phyloP scores from a whole-genome alignment of 2,113 vertebrate genomes.

The Apteryx owenii region DNA sequence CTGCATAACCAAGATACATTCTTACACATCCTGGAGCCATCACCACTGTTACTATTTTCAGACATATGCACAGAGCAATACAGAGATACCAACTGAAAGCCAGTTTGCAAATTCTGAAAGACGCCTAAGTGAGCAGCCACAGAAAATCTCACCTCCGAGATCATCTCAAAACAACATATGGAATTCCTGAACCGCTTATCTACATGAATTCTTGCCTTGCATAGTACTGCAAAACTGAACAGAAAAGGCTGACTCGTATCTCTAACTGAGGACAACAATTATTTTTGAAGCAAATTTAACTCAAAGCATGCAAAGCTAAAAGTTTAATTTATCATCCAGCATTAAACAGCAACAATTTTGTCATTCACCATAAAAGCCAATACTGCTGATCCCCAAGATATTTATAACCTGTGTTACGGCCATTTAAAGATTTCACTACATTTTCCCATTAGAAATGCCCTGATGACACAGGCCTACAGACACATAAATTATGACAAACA shows the following conservation, averaged over 20 bases:
- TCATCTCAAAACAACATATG: not conserved
- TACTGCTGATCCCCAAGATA: not conserved
- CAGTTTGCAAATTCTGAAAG: not conserved
- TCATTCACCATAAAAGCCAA: not conserved
- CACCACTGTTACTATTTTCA: not conserved
- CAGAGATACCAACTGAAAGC: not conserved
- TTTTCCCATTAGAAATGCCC: not conserved
- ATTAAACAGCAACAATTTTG: not conserved
- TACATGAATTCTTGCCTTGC: not conserved
- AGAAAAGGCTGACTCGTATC: not conserved
- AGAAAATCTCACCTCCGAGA: not conserved
- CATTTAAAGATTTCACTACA: not conserved
- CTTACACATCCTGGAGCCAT: not conserved
- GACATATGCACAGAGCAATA: not conserved
- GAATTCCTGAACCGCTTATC: not conserved
- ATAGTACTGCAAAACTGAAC: not conserved
- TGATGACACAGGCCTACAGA: not conserved
- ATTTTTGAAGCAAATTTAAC: not conserved
- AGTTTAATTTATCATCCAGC: not conserved
- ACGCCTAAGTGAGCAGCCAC: not conserved
- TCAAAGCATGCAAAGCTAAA: not conserved
- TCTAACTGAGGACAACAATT: not conserved
- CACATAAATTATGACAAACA: not conserved
- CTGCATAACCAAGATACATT: not conserved
- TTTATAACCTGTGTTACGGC: not conserved